Conservation (phyloP, 2,113 vertebrate species). For the Morone chrysops region DNA sequence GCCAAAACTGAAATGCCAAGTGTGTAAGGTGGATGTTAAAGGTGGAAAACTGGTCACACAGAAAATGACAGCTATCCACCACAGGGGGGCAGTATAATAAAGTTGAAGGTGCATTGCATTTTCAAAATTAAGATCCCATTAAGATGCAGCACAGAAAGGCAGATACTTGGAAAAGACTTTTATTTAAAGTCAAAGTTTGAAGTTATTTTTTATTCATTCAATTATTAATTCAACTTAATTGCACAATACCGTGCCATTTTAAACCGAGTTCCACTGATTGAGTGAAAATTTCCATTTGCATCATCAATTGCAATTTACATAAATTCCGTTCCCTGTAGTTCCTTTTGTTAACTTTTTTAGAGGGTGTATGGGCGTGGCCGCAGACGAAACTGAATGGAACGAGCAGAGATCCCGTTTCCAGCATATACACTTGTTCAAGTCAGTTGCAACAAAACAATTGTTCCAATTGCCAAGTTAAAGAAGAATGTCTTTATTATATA, state of each 20-base stretch:
- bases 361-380: constrained; percentile 15
- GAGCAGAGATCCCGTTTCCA: constrained; percentile 1
- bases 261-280: background rate
- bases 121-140: background rate
- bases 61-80: background rate
- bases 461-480: background rate
- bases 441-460: background rate
- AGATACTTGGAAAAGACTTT: background rate
- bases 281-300: background rate
- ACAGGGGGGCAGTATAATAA: background rate
- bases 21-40: background rate
- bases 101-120: background rate
- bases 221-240: background rate
- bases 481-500: constrained; percentile 48
- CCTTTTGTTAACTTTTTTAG: constrained; percentile 18
- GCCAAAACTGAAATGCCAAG: background rate
- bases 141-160: background rate
- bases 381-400: background rate
- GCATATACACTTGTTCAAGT: background rate
- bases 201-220: background rate
- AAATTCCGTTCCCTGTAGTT: background rate
- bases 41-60: background rate
- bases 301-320: constrained; percentile 3
- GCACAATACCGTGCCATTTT: background rate
- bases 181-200: background rate